Evolutionary conservation across 1,140 invertebrate species (phyloP).

Genomic region (Eueides isabella): DNA sequence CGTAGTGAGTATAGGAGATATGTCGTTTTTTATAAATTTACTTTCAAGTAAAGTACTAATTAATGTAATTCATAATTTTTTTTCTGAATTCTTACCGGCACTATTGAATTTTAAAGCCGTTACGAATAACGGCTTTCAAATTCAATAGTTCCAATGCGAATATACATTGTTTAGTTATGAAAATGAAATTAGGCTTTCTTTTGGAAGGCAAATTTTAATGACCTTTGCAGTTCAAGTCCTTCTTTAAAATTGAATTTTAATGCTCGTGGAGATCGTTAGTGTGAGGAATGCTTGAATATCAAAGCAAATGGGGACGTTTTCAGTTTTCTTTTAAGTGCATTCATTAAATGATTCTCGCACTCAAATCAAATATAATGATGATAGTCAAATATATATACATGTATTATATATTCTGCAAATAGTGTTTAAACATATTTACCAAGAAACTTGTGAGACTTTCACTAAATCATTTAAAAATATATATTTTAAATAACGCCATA

Average conservation of each 20-base stretch:
- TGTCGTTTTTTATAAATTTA: no score
- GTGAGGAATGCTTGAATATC: slow-evolving; percentile 11
- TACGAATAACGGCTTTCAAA: no score
- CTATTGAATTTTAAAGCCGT: no score
- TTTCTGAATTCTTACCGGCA: no score
- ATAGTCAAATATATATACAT: not conserved
- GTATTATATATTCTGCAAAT: not conserved
- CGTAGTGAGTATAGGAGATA: no score
- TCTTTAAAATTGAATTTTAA: not conserved
- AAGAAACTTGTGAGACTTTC: no score
- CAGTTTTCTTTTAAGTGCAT: not conserved
- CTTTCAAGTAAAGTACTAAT: no score
- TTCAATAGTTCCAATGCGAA: not conserved
- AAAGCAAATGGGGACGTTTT: not conserved
- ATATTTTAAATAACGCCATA: not conserved
- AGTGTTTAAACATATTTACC: not conserved
- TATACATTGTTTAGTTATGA: not conserved
- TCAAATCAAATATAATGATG: not conserved
- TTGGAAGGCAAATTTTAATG: slow-evolving; percentile 20
- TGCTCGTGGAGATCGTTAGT: slow-evolving; percentile 15
- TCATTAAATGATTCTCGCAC: not conserved
- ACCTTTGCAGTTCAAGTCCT: not conserved
- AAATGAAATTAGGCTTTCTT: slow-evolving; percentile 21
- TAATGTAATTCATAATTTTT: no score
- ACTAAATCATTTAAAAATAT: no score